Conservation (phyloP, 2,888 invertebrate genomes). For the Chrysolina haemoptera region DNA sequence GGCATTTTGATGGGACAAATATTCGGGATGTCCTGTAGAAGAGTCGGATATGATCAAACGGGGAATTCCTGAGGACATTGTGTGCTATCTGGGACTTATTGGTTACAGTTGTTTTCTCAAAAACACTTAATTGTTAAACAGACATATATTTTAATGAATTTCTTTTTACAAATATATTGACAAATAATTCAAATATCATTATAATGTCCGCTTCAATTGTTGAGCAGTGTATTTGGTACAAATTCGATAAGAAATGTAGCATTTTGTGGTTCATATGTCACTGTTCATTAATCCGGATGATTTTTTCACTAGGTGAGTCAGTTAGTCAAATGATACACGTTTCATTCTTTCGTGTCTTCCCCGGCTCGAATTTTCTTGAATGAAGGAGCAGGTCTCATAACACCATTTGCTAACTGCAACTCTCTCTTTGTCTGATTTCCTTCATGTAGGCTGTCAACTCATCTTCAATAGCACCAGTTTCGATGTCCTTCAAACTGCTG, state of each 20-base stretch:
- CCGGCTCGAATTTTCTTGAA: not conserved
- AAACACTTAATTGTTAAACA: too few relatives aligned
- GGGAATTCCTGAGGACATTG: too few relatives aligned
- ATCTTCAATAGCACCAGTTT: constrained; percentile 67
- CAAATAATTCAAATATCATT: too few relatives aligned
- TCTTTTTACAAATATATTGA: too few relatives aligned
- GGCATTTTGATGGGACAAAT: too few relatives aligned
- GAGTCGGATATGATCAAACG: too few relatives aligned
- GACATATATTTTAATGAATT: too few relatives aligned
- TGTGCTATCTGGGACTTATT: too few relatives aligned
- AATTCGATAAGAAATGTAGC: not conserved
- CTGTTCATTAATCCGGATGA: not conserved
- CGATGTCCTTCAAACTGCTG: constrained; percentile 69
- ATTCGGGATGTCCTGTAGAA: too few relatives aligned
- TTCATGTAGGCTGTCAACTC: constrained; percentile 69
- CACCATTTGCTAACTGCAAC: constrained; percentile 40
- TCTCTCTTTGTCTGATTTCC: constrained; percentile 55
- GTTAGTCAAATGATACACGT: not conserved
- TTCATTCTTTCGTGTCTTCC: not conserved
- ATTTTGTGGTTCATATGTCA: not conserved
- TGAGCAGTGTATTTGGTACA: too few relatives aligned
- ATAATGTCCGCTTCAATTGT: too few relatives aligned
- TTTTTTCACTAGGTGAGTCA: not conserved
- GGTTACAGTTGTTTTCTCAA: too few relatives aligned
- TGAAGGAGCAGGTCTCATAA: not conserved